phyloP scores from a whole-genome alignment of 2,113 vertebrate species.

The Corvus hawaiiensis region DNA sequence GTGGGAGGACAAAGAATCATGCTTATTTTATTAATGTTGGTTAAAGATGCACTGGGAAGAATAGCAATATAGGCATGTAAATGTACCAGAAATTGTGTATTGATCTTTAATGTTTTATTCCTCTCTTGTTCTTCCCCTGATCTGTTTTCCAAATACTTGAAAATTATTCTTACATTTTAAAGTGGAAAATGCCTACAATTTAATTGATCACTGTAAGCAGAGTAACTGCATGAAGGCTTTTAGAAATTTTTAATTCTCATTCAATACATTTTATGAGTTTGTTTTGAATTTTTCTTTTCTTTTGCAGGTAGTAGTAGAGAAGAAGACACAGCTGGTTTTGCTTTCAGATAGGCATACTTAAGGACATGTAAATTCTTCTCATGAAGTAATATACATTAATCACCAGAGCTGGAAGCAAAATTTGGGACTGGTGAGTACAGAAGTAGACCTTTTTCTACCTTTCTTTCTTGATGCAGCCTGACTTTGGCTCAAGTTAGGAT shows the following conservation, averaged over 20 bases:
- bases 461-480: neutral
- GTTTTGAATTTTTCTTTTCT: neutral
- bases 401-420: neutral
- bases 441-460: neutral
- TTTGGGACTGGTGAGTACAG: neutral
- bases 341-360: neutral
- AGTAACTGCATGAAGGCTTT: neutral
- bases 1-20: neutral
- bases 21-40: neutral
- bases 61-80: neutral
- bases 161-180: neutral
- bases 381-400: neutral
- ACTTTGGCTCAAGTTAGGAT: neutral
- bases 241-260: neutral
- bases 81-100: neutral
- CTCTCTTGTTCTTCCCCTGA: neutral
- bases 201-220: neutral
- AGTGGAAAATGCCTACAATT: neutral
- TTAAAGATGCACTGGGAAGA: neutral
- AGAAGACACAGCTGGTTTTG: neutral
- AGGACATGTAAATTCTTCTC: neutral
- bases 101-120: neutral
- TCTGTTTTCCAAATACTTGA: neutral
- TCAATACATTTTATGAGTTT: neutral
- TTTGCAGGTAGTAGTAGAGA: neutral